Conservation (phyloP, 2,888 invertebrate species). For the Epistrophe eligans region DNA sequence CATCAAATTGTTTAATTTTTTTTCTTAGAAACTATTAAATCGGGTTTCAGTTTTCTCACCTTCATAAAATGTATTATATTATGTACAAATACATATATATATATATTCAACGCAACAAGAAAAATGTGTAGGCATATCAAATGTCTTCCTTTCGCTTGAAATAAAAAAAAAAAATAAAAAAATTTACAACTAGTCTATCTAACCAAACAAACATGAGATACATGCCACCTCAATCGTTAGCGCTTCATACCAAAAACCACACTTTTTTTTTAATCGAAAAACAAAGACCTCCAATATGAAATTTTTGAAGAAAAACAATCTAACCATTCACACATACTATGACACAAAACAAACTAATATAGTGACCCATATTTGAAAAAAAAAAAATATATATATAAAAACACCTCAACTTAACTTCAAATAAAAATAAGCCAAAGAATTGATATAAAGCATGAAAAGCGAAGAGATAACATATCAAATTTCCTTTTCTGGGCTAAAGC, state of each 20-base stretch:
- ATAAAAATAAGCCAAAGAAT: slow-evolving; percentile 46
- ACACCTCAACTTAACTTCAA: slow-evolving; percentile 18
- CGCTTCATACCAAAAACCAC: slow-evolving; percentile 43
- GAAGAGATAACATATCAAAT: slow-evolving; percentile 67
- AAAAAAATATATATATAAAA: slow-evolving; percentile 12
- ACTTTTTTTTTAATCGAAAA: slow-evolving; percentile 37
- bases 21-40: slow-evolving; percentile 13
- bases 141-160: slow-evolving; percentile 59
- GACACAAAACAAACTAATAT: slow-evolving; percentile 28
- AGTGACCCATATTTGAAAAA: slow-evolving; percentile 68
- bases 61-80: neutral
- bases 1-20: neutral
- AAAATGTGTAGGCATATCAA: slow-evolving; percentile 54
- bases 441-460: slow-evolving; percentile 49
- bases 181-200: slow-evolving; percentile 58
- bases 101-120: slow-evolving; percentile 50
- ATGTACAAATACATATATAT: neutral
- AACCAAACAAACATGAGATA: slow-evolving; percentile 60
- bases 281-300: slow-evolving; percentile 52
- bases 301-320: neutral
- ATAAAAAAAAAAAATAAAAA: slow-evolving; percentile 1
- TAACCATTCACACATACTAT: slow-evolving; percentile 20
- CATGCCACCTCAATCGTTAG: slow-evolving; percentile 59
- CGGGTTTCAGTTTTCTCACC: slow-evolving; percentile 58
- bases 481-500: slow-evolving; percentile 59